A percentile compares a stretch with the other conserved stretches of the same genome.
phyloP scores from a whole-genome alignment of 1,140 invertebrate species.

The Eueides isabella region DNA sequence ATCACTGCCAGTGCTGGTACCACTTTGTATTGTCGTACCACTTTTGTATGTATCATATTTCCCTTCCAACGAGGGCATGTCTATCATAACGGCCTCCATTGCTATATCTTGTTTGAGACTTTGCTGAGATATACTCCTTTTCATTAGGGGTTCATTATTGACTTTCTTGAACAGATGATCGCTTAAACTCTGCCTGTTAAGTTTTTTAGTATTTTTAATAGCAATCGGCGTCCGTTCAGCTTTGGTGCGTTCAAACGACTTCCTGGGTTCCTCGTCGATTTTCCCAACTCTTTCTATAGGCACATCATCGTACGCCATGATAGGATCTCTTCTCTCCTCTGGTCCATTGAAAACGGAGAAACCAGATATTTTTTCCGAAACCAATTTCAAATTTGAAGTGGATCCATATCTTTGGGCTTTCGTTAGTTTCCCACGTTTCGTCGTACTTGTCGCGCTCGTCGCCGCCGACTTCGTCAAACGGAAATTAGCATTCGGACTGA shows the following conservation, averaged over 20 bases:
- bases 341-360: constrained; percentile 67
- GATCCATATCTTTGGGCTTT: constrained; percentile 64
- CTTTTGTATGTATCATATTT: constrained; percentile 60
- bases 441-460: constrained; percentile 56
- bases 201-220: constrained; percentile 44
- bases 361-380: constrained; percentile 73
- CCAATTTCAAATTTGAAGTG: constrained; percentile 69
- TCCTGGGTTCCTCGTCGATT: constrained; percentile 48
- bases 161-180: constrained; percentile 56
- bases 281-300: constrained; percentile 36
- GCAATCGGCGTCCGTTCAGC: constrained; percentile 35
- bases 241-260: constrained; percentile 45
- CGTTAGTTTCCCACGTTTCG: constrained; percentile 58
- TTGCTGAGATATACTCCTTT: constrained; percentile 64
- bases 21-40: constrained; percentile 23
- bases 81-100: constrained; percentile 71
- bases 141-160: constrained; percentile 46
- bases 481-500: constrained; percentile 50
- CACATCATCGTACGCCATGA: constrained; percentile 68
- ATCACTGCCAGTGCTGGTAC: constrained; percentile 48
- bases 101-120: constrained; percentile 68
- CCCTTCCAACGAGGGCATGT: constrained; percentile 62
- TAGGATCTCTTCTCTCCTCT: constrained; percentile 42
- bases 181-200: constrained; percentile 64
- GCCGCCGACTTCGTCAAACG: constrained; percentile 57